These are phyloP conservation scores for Exaiptasia diaphana DNA, from an alignment of 64 coral and sea anemone species.

Conservation along the genomic window DNA sequence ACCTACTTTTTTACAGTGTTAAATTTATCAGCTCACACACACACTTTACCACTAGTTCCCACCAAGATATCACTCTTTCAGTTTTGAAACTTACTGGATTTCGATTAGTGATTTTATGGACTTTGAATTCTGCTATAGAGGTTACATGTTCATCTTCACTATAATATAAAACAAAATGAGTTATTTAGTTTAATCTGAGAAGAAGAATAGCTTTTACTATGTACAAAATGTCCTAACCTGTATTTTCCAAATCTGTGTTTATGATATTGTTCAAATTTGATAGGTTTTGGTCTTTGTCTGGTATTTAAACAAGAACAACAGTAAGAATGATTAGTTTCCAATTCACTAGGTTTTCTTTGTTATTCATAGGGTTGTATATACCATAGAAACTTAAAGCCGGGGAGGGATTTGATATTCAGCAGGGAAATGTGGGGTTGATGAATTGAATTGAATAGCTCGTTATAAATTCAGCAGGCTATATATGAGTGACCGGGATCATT, in stretches of 20 bases:
- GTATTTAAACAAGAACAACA: neutral
- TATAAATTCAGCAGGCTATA: too few relatives aligned
- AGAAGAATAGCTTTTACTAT: neutral
- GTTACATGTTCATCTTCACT: conserved; percentile 95
- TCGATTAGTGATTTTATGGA: conserved; percentile 83
- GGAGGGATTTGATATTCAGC: too few relatives aligned
- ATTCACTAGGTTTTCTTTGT: too few relatives aligned
- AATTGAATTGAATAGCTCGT: too few relatives aligned
- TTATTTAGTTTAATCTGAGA: neutral
- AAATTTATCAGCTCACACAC: neutral
- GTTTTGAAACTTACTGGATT: conserved; percentile 47
- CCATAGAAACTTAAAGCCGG: too few relatives aligned
- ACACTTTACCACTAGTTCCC: neutral
- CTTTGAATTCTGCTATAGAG: conserved; percentile 94
- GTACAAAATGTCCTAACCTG: conserved; percentile 53
- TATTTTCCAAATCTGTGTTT: conserved; percentile 99
- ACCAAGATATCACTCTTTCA: neutral
- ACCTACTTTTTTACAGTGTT: neutral
- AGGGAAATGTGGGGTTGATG: too few relatives aligned
- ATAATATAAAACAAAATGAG: conserved; percentile 5
- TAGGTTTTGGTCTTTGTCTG: conserved; percentile 89
- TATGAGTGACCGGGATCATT: too few relatives aligned
- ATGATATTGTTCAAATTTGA: conserved; percentile 83
- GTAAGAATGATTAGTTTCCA: too few relatives aligned
- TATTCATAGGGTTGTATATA: too few relatives aligned